phyloP scores from a whole-genome alignment of 1,140 invertebrate genomes.

The Acromyrmex echinatior region DNA sequence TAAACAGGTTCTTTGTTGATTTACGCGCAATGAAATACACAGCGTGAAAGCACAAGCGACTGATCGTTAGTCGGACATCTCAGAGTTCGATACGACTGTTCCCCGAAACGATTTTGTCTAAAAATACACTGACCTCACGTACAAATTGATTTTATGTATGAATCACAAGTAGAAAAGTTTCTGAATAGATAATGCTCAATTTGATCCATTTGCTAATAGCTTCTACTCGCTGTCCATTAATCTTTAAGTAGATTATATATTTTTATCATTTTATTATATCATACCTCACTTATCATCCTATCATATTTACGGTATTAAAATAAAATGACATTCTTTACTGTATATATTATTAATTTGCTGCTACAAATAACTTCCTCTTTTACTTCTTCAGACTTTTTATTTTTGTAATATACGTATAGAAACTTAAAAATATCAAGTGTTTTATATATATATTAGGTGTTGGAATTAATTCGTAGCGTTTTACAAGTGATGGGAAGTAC shows the following conservation, averaged over 20 bases:
- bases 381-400: background rate
- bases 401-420: background rate
- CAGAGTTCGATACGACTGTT: conserved; percentile 25
- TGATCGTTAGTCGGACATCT: background rate
- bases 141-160: conserved; percentile 20
- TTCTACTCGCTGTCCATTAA: conserved; percentile 28
- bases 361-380: background rate
- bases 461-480: too few relatives aligned
- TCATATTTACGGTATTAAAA: conserved; percentile 7
- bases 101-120: conserved; percentile 16
- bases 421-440: conserved; percentile 3
- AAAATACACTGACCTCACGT: conserved; percentile 36
- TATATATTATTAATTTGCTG: conserved; percentile 6
- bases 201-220: conserved; percentile 17
- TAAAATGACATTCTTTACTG: background rate
- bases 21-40: conserved; percentile 20
- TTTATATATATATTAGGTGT: background rate
- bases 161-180: conserved; percentile 18
- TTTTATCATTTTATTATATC: background rate
- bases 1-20: conserved; percentile 41
- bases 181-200: background rate
- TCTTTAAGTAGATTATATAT: background rate
- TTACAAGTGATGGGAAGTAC: too few relatives aligned
- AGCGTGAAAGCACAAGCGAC: conserved; percentile 28
- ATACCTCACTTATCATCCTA: background rate